Conservation (phyloP, 2,888 invertebrate genomes). For the Lycocerus yunnanus region DNA sequence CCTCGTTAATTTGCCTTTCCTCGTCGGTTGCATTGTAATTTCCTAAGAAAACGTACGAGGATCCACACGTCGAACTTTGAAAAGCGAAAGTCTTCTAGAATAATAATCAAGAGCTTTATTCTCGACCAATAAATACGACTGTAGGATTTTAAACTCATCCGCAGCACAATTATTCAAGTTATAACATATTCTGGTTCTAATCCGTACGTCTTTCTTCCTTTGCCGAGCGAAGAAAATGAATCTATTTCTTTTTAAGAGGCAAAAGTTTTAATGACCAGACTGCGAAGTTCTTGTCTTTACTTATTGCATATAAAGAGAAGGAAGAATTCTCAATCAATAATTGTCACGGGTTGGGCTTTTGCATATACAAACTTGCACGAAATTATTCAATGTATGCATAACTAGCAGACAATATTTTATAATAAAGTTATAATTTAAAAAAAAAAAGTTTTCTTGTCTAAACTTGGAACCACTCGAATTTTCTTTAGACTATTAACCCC, state of each 20-base stretch:
- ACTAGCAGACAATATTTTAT: slow-evolving; percentile 1
- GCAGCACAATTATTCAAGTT: slow-evolving; percentile 56
- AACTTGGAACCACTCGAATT: background rate
- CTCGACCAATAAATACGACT: slow-evolving; percentile 55
- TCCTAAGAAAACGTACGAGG: slow-evolving; percentile 31
- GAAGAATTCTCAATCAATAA: slow-evolving; percentile 73
- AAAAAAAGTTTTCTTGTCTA: background rate
- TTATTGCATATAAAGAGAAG: slow-evolving; percentile 55
- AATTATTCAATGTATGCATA: slow-evolving; percentile 26
- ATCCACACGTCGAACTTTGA: slow-evolving; percentile 37
- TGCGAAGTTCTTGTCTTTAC: slow-evolving; percentile 50
- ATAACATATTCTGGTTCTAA: slow-evolving; percentile 56
- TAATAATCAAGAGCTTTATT: slow-evolving; percentile 54
- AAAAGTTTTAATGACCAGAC: slow-evolving; percentile 56
- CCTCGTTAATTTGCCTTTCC: slow-evolving; percentile 44
- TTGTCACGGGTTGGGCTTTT: slow-evolving; percentile 61
- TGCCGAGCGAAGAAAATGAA: slow-evolving; percentile 52
- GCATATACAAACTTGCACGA: slow-evolving; percentile 26
- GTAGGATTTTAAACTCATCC: slow-evolving; percentile 56
- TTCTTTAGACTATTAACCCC: slow-evolving; percentile 27
- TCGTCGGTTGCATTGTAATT: slow-evolving; percentile 32
- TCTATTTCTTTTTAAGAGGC: slow-evolving; percentile 55
- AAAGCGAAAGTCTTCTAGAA: slow-evolving; percentile 53
- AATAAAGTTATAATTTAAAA: background rate
- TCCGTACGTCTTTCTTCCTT: slow-evolving; percentile 50